phyloP scores from a whole-genome alignment of 2,797 vertebrate genomes.

The Kryptolebias ocellatus region DNA sequence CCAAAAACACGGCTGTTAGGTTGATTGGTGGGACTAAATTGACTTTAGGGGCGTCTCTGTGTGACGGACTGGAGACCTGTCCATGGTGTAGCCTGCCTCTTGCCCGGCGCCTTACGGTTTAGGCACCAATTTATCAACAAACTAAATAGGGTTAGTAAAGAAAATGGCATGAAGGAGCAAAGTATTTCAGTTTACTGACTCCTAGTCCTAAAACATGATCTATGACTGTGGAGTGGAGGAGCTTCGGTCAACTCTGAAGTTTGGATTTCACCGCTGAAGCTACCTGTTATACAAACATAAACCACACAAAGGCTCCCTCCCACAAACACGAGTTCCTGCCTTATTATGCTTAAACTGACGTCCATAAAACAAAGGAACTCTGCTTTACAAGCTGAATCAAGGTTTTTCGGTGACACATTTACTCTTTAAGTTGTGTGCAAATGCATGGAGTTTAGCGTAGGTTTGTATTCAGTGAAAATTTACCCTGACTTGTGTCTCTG shows the following conservation, averaged over 20 bases:
- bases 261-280: constrained; percentile 16
- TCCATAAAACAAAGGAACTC: not conserved
- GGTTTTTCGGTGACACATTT: too few species aligned
- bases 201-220: constrained; percentile 22
- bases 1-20: not conserved
- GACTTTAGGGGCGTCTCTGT: not conserved
- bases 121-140: too few species aligned
- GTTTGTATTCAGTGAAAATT: too few species aligned
- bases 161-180: not conserved
- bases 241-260: constrained; percentile 4
- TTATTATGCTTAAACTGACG: not conserved
- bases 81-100: not conserved
- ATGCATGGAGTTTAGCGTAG: too few species aligned
- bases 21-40: not conserved
- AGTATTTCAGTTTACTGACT: constrained; percentile 35
- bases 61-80: not conserved
- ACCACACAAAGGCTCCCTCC: constrained; percentile 7
- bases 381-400: too few species aligned
- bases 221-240: constrained; percentile 15
- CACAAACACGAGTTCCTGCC: not conserved
- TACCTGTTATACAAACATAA: constrained; percentile 7
- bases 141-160: not conserved
- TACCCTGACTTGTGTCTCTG: too few species aligned
- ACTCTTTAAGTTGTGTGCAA: too few species aligned
- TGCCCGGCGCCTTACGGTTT: too few species aligned